Evolutionary conservation across 1,140 invertebrate genomes (phyloP).

Genomic region (Micrasema minimum): DNA sequence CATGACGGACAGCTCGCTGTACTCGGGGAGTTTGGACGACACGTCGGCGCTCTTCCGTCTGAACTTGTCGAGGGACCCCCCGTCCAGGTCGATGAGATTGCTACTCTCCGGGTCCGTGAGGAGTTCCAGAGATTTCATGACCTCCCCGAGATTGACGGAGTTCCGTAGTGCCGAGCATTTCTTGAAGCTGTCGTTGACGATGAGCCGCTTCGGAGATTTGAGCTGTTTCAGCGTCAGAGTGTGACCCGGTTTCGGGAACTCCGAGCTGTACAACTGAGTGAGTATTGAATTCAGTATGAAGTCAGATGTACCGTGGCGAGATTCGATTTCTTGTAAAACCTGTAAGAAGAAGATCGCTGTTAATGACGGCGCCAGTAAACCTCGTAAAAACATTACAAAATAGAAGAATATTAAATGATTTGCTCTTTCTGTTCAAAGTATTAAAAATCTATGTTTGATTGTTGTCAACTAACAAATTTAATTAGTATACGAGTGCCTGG

Average conservation of each 20-base stretch:
- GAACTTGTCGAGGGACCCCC: slow-evolving; percentile 21
- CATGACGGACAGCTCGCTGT: slow-evolving; percentile 37
- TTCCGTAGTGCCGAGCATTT: slow-evolving; percentile 43
- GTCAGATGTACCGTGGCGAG: slow-evolving; percentile 72
- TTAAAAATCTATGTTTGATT: too few species aligned
- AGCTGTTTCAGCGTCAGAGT: slow-evolving; percentile 60
- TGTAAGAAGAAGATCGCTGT: slow-evolving; percentile 58
- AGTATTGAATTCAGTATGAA: slow-evolving; percentile 68
- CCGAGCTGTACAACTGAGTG: slow-evolving; percentile 70
- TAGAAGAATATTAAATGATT: too few species aligned
- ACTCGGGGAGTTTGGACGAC: slow-evolving; percentile 27
- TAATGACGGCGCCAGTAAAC: too few species aligned
- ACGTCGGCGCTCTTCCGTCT: slow-evolving; percentile 45
- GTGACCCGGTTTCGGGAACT: slow-evolving; percentile 72
- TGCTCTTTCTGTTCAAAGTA: too few species aligned
- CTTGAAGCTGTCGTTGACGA: slow-evolving; percentile 12
- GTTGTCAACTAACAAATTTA: too few species aligned
- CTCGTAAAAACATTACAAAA: too few species aligned
- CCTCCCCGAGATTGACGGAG: slow-evolving; percentile 51
- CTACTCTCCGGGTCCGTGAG: slow-evolving; percentile 19
- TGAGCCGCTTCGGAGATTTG: slow-evolving; percentile 44
- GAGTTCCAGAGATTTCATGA: slow-evolving; percentile 14
- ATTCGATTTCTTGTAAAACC: slow-evolving; percentile 76
- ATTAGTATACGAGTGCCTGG: too few species aligned
- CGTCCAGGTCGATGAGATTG: background rate